phyloP scores from a whole-genome alignment of 2,797 vertebrate genomes.

The Mus spretus region DNA sequence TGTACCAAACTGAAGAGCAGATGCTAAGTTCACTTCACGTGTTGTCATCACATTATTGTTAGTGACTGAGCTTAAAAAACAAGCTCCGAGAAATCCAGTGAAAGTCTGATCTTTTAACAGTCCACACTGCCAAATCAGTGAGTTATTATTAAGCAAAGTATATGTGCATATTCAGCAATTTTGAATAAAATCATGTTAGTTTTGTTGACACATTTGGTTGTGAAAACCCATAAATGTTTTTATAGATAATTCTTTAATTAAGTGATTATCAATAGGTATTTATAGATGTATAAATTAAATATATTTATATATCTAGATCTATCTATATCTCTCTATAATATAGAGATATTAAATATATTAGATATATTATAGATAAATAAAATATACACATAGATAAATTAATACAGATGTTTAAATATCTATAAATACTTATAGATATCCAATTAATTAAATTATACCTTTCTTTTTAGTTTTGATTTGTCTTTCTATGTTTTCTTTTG shows the following conservation, averaged over 20 bases:
- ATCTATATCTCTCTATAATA: background rate
- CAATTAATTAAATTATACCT: background rate
- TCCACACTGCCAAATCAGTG: background rate
- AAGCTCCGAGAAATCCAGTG: background rate
- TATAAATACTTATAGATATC: background rate
- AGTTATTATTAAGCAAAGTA: background rate
- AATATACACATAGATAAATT: background rate
- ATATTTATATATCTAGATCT: background rate
- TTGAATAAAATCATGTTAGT: background rate
- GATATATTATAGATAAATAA: background rate
- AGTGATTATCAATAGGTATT: background rate
- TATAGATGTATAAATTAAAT: background rate
- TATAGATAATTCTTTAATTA: background rate
- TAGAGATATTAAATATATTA: no score
- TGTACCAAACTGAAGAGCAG: conserved; percentile 14
- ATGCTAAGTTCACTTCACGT: background rate
- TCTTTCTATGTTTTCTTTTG: background rate
- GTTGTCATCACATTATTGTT: conserved; percentile 3
- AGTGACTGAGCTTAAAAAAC: conserved; percentile 12
- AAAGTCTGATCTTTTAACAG: background rate
- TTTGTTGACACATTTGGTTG: background rate
- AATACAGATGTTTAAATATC: background rate
- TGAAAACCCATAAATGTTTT: background rate
- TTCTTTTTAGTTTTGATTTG: background rate
- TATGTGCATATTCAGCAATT: background rate